These are phyloP conservation scores for Mormyrops boulengeri DNA, from an alignment of 2,797 vertebrate genomes.

Conservation along the genomic window DNA sequence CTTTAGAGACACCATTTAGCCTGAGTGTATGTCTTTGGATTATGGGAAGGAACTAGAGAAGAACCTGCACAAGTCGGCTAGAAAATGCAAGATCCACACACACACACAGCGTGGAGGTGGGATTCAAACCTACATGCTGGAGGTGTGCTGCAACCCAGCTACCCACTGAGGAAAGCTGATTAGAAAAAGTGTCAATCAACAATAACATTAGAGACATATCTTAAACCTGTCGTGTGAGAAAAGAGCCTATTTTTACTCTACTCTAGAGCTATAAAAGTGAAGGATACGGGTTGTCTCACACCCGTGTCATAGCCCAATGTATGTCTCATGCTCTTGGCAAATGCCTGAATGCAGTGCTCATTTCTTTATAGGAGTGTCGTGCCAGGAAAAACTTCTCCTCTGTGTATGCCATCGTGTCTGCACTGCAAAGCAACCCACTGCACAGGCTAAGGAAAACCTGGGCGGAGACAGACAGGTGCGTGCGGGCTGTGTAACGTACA, in stretches of 20 bases:
- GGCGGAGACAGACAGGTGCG: slow-evolving; percentile 78
- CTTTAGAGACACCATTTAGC: neutral
- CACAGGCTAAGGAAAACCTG: slow-evolving; percentile 79
- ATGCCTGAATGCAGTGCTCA: neutral
- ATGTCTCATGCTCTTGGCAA: neutral
- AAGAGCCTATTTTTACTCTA: neutral
- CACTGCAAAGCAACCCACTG: slow-evolving; percentile 79
- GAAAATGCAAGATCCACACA: neutral
- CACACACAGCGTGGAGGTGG: neutral
- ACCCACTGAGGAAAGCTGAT: neutral
- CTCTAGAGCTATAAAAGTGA: neutral
- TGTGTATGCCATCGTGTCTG: slow-evolving; percentile 77
- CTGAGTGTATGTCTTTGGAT: neutral
- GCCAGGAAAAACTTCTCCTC: slow-evolving; percentile 84
- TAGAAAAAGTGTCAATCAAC: neutral
- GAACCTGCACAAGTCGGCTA: neutral
- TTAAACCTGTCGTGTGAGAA: neutral
- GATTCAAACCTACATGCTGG: neutral
- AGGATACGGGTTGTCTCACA: neutral
- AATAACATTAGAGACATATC: neutral
- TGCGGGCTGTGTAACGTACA: neutral
- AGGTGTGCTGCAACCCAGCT: neutral
- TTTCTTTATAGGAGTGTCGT: slow-evolving; percentile 69
- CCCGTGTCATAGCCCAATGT: neutral
- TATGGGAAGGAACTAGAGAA: neutral